Base-by-base conservation (phyloP, 1,140 invertebrate genomes). In the Orius laevigatus region DNA sequence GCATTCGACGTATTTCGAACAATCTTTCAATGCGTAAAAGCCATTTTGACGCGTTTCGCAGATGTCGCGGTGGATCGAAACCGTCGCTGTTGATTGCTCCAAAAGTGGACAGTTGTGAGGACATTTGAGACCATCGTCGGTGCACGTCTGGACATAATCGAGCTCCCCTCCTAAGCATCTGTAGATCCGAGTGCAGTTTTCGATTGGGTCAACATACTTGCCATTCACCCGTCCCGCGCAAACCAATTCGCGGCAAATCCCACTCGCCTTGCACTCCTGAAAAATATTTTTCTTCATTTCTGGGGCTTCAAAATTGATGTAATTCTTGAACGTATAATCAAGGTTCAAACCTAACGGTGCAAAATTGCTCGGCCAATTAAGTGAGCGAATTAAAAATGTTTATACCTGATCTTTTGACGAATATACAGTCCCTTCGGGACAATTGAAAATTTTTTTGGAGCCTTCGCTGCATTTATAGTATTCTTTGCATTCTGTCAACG, bases 111-210 rank as follows among this genome's bases (percentile, higher is more conserved):
- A 65, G 53, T 41, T 64, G 25, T 25, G 25, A 25, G 25, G 65
- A 4, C 61, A 55, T 0, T 58, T 57, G 46, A 65, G 66, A 25
- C 64, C 62, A 55, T 59, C 66, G 1, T 60, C 56, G 16, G 69
- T 64, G 54, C 70, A 73, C n/a, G 67, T 63, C 16, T 55, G 50
- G 10, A 58, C 56, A 16, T 56, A 58, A 39, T 57, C 49, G 11
- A 62, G 34, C 5, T 50, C 43, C 8, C 62, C 63, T 19, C 59
- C 59, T 20, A 56, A 54, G 47, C 65, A 66, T 6, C 55, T 43
- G 39, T 60, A 61, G 12, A 57, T 59, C 9, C 62, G 53, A 16
- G 55, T 49, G 53, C 65, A 66, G 8, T 53, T 53, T 34, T 61
- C 59, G 10, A 57, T 60, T 38, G 55, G 58, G 51, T 64, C 62